Base-by-base conservation (phyloP, 2,797 vertebrate genomes). In the Lepilemur septentrionalis region DNA sequence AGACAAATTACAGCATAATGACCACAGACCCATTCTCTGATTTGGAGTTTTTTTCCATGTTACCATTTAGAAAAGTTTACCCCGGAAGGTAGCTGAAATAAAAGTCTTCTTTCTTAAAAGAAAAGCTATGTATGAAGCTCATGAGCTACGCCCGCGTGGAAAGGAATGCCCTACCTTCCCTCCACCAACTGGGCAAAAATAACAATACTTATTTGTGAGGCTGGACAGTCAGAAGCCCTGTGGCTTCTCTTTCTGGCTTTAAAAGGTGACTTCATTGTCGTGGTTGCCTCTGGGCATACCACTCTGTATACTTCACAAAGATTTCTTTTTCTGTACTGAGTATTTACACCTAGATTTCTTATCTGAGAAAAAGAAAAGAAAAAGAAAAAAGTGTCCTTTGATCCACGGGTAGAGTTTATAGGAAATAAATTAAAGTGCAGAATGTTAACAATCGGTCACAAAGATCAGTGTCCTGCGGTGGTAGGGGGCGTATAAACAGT, bases 401-500 rank as follows among this genome's bases (percentile, higher is more conserved):
- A 90, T 91, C 70, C 87, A 79, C 35, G 92, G 97, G 97, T 89
- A 96, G 63, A 9, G 1, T 94, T 50, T 79, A 93, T 15, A 85
- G 94, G 95, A 95, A 97, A 95, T 97, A 96, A 97, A 96, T 97
- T 89, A 97, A 97, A 97, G 97, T 89, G 86, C 95, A 93, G 89
- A 91, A 91, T n/a, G 94, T 78, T 78, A 89, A 93, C 61, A 55
- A 55, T 25, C 38, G 41, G 87, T 91, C 55, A 76, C 75, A 89
- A 73, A 0, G 6, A 82, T n/a, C 83, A 73, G 59, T 46, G 96
- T 91, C 50, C 7, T 0, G 79, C 14, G n/a, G 18, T 0, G 30
- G 57, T 23, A 15, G 89, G 55, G 55, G 61, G 63, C n/a, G 0
- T n/a, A 81, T 91, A 97, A 97, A 95, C 28, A 92, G 59, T 9